phyloP scores from a whole-genome alignment of 2,113 vertebrate genomes.

The Oncorhynchus masou region DNA sequence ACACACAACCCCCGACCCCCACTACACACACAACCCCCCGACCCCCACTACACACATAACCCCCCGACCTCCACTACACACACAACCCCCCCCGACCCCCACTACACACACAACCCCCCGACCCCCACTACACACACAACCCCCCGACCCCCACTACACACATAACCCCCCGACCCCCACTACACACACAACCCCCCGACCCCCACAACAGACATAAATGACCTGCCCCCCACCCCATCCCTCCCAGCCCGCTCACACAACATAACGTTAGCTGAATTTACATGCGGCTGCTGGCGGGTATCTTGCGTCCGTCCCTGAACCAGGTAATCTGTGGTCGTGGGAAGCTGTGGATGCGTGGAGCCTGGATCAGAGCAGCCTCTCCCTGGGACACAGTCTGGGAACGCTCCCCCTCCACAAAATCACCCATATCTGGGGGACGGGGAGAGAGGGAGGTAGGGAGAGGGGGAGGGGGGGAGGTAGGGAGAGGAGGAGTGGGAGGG shows the following conservation, averaged over 20 bases:
- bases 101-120: too few species aligned
- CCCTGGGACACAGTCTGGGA: constrained; percentile 88
- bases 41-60: too few species aligned
- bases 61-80: neutral
- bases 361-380: constrained; percentile 83
- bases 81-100: neutral
- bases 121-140: too few species aligned
- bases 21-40: too few species aligned
- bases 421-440: constrained; percentile 87
- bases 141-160: too few species aligned
- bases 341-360: constrained; percentile 92
- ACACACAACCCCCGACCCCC: too few species aligned
- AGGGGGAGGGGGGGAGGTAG: constrained; percentile 9
- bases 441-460: too few species aligned
- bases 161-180: too few species aligned
- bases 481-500: neutral
- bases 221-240: neutral
- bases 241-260: neutral
- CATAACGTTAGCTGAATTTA: constrained; percentile 65
- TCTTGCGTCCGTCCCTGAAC: constrained; percentile 97
- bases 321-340: constrained; percentile 97
- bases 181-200: too few species aligned
- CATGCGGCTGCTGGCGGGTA: constrained; percentile 95
- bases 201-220: neutral
- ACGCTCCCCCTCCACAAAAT: constrained; percentile 85